Conservation (phyloP, 2,797 vertebrate genomes). For the Clarias platycephalus region DNA sequence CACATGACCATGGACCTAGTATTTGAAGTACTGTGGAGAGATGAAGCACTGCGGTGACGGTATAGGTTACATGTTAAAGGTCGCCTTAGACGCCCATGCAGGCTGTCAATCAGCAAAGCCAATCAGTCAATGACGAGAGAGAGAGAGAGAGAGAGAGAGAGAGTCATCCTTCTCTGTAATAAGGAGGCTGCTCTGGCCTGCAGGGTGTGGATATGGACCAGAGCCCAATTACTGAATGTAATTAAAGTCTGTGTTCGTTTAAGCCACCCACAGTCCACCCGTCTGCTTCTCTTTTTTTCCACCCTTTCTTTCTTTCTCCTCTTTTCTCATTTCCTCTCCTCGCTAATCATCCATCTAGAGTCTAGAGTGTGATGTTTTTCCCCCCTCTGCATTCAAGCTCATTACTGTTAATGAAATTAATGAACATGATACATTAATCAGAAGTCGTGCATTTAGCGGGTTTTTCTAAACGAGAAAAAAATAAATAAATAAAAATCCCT, state of each 20-base stretch:
- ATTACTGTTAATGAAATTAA: not conserved
- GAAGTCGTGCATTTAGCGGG: no score
- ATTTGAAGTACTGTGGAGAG: not conserved
- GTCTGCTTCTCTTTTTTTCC: slow-evolving; percentile 32
- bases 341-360: not conserved
- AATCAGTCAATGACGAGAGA: slow-evolving; percentile 1
- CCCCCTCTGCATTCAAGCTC: not conserved
- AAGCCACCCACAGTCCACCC: slow-evolving; percentile 46
- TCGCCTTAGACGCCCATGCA: not conserved
- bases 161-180: slow-evolving; percentile 41
- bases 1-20: not conserved
- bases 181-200: slow-evolving; percentile 35
- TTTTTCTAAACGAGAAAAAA: not conserved
- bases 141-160: slow-evolving; percentile 14
- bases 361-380: not conserved
- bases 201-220: slow-evolving; percentile 36
- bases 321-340: slow-evolving; percentile 23
- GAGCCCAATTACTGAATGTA: slow-evolving; percentile 49
- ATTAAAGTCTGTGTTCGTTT: slow-evolving; percentile 51
- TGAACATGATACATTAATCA: no score
- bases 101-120: not conserved
- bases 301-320: not conserved
- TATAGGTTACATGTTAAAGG: not conserved
- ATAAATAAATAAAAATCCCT: not conserved
- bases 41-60: not conserved